These are phyloP conservation scores for Achlya flavicornis DNA, from an alignment of 2,888 invertebrate genomes.

Conservation along the genomic window DNA sequence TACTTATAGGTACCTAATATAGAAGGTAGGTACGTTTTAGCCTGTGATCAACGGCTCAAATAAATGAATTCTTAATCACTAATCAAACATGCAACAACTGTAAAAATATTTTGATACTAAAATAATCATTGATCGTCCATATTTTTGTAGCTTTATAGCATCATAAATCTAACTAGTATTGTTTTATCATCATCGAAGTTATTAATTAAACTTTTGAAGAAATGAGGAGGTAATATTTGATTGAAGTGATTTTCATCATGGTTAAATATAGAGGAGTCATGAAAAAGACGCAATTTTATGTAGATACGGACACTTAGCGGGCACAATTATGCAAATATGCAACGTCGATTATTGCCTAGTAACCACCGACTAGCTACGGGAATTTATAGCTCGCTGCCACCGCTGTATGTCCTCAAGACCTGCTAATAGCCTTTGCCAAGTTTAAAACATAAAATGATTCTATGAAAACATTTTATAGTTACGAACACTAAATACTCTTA, in stretches of 20 bases:
- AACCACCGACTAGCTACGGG: conserved; percentile 71
- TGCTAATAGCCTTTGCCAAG: conserved; percentile 48
- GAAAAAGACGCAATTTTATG: conserved; percentile 80
- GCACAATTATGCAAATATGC: conserved; percentile 80
- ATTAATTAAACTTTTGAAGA: conserved; percentile 45
- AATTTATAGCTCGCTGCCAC: conserved; percentile 62
- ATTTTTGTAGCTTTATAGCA: neutral
- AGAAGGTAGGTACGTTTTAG: neutral
- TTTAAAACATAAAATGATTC: conserved; percentile 21
- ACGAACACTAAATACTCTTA: conserved; percentile 3
- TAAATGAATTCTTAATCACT: neutral
- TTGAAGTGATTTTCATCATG: conserved; percentile 57
- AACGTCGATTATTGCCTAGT: conserved; percentile 75
- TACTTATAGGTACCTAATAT: neutral
- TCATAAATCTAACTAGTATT: conserved; percentile 8
- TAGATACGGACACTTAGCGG: conserved; percentile 76
- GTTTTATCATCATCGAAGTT: conserved; percentile 13
- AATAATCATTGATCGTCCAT: neutral
- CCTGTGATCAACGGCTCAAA: neutral
- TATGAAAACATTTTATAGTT: conserved; percentile 14
- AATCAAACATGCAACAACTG: neutral
- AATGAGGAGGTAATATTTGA: conserved; percentile 45
- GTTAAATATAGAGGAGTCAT: conserved; percentile 70
- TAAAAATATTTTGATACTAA: neutral
- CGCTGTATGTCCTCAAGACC: conserved; percentile 47